Base-by-base conservation (phyloP, 2,888 invertebrate genomes). In the Acanthococcus lagerstroemiae region DNA sequence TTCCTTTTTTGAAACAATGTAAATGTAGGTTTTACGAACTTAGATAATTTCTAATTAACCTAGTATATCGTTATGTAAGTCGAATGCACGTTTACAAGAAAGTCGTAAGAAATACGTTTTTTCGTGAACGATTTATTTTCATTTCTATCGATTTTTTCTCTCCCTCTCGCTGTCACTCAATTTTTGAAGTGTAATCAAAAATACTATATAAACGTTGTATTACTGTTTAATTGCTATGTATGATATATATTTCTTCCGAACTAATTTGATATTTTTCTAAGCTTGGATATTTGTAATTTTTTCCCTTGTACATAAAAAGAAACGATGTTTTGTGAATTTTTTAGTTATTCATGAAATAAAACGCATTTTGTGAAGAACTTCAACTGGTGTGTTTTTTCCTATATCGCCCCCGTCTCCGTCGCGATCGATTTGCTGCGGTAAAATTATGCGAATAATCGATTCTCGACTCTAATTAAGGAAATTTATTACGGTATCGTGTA, bases 321-420 rank as follows among this genome's bases (percentile, higher is more conserved):
- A 22, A 63, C 44, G 21, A 63, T 63, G 63, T 63, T 63, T 63
- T 63, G 63, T 63, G 54, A 63, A 54, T 61, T 61, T 61, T 52
- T 52, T 63, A 63, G 63, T 63, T 63, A 63, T 52, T 58, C 58
- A 45, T 58, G 58, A 58, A 58, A 44, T 58, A 58, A 58, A 58
- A 52, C 6, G 46, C 22, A 57, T 57, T 57, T 57, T 57, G 45
- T 57, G 44, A 57, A 57, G 19, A 56, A 56, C 9, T 25, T 30
- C 19, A 19, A 30, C n/a, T n/a, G n/a, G n/a, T n/a, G n/a, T n/a
- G n/a, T n/a, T n/a, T n/a, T n/a, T n/a, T n/a, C n/a, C n/a, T n/a
- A n/a, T n/a, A n/a, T n/a, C n/a, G n/a, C n/a, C n/a, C n/a, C n/a
- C n/a, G n/a, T n/a, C n/a, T n/a, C n/a, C n/a, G n/a, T n/a, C n/a